phyloP scores from a whole-genome alignment of 2,797 vertebrate species.

The Triplophysa yarkandensis region DNA sequence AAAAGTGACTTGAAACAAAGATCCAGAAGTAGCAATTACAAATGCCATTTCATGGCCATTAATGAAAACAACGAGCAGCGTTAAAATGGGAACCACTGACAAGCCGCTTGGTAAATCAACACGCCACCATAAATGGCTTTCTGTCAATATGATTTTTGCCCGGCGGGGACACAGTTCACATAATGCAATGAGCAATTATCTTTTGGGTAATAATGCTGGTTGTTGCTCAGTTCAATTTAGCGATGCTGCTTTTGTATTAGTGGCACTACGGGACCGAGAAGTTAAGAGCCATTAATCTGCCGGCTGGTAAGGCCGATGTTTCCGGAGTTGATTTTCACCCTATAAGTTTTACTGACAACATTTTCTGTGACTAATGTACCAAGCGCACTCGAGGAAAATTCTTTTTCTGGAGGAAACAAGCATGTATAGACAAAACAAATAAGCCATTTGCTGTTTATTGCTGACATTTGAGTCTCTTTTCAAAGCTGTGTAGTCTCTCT shows the following conservation, averaged over 20 bases:
- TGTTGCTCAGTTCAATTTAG: constrained; percentile 26
- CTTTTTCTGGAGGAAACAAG: constrained; percentile 2
- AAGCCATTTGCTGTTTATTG: neutral
- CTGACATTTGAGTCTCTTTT: constrained; percentile 9
- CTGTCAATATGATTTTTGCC: constrained; percentile 45
- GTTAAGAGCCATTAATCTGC: constrained; percentile 33
- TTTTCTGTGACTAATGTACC: constrained; percentile 8
- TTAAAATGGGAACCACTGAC: constrained; percentile 33
- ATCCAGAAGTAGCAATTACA: constrained; percentile 30
- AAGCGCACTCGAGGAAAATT: neutral
- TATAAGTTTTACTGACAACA: constrained; percentile 13
- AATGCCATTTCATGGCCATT: constrained; percentile 37
- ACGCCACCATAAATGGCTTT: constrained; percentile 36
- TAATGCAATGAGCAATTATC: constrained; percentile 51
- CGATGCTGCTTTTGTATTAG: neutral
- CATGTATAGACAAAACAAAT: neutral
- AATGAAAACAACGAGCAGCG: constrained; percentile 37
- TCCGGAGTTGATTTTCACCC: constrained; percentile 17
- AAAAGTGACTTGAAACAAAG: constrained; percentile 36
- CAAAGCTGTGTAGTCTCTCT: constrained; percentile 19
- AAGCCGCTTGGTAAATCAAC: constrained; percentile 48
- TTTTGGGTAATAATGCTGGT: constrained; percentile 39
- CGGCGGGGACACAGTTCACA: constrained; percentile 21
- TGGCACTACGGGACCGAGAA: neutral
- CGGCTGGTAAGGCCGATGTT: constrained; percentile 2